These are phyloP conservation scores for Pogoniulus pusillus DNA, from an alignment of 2,797 vertebrate genomes.

Conservation along the genomic window DNA sequence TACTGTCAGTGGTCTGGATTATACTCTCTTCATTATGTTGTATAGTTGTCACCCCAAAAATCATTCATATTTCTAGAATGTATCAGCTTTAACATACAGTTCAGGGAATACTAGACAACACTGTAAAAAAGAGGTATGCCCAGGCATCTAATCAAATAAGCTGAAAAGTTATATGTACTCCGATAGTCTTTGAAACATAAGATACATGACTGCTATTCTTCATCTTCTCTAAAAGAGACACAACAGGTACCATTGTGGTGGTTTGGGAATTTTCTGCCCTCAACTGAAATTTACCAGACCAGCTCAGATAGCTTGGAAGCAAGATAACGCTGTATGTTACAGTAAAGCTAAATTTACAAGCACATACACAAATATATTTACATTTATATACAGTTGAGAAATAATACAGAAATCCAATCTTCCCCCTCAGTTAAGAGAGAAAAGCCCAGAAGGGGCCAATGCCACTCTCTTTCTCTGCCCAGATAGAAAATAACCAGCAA, in stretches of 20 bases:
- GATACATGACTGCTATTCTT: not conserved
- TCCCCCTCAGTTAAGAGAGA: too few species aligned
- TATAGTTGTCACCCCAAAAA: not conserved
- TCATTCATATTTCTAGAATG: not conserved
- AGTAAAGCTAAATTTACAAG: too few species aligned
- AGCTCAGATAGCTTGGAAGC: too few species aligned
- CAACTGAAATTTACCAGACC: too few species aligned
- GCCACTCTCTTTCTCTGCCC: too few species aligned
- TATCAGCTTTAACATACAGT: not conserved
- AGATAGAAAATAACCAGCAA: too few species aligned
- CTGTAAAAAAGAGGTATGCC: not conserved
- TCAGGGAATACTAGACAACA: not conserved
- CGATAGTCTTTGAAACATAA: not conserved
- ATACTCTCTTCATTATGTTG: not conserved
- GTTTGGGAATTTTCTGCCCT: too few species aligned
- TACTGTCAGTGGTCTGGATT: not conserved
- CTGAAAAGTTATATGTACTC: rapidly evolving
- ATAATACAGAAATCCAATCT: too few species aligned
- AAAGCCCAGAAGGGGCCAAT: too few species aligned
- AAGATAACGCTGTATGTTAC: too few species aligned
- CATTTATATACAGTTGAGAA: too few species aligned
- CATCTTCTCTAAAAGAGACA: not conserved
- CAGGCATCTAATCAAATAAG: not conserved
- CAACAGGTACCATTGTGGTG: not conserved
- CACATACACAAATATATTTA: too few species aligned